Base-by-base conservation (phyloP, 2,797 vertebrate species). In the Enteromius unitaeniatus region DNA sequence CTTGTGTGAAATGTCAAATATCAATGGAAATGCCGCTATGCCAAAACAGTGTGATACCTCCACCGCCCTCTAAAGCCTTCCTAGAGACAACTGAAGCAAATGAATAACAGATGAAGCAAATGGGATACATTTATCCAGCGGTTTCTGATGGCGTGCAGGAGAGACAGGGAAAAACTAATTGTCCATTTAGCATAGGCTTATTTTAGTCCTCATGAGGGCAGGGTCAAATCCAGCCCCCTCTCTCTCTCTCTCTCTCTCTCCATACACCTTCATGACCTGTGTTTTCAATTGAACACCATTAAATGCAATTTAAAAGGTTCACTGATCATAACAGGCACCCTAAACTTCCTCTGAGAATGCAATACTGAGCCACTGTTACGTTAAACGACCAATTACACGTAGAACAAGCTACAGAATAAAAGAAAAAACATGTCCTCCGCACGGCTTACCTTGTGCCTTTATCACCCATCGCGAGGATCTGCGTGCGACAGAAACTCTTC, bases 371-470 rank as follows among this genome's bases (percentile, higher is more conserved):
- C 8, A 45, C 19, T 51, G 13, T 75, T 23, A 23, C n/a, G 6
- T 49, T 34, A 62, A 28, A 45, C 15, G 26, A 23, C 40, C 42
- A 68, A 49, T 83, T 47, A n/a, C 19, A 28, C 31, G 4, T 9
- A 3, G 45, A 47, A 17, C 51, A 53, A 45, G 53, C 13, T 31
- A 49, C 13, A 64, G 17, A 55, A 65, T n/a, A 60, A n/a, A 72
- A 15, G 21, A n/a, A 55, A 60, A 76, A 45, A 7, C 3, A 72
- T 78, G 42, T 53, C 74, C 31, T 23, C 31, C 17, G 13, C 73
- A 58, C n/a, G 28, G 45, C 90, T 90, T 87, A 91, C 91, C 91
- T 88, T 62, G 91, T 92, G 78, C 91, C 91, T 89, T 91, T 91
- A 88, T 92, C 91, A 3, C 88, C 90, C 91, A 92, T 92, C 64